A percentile compares a stretch with the other conserved stretches of the same genome.
phyloP scores from a whole-genome alignment of 2,888 invertebrate species.

The Spodoptera exigua region DNA sequence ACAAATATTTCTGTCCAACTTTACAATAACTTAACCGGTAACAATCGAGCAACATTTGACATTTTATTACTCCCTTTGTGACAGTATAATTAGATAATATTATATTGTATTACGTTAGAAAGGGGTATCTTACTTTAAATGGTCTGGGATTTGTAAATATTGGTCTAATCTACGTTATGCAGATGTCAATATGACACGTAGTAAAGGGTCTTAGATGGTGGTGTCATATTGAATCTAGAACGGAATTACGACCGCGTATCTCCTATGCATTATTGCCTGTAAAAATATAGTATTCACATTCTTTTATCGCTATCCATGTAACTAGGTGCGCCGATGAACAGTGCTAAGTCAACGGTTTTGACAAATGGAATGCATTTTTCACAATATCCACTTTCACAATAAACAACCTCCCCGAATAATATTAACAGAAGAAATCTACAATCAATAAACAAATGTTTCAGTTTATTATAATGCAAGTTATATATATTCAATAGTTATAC shows the following conservation, averaged over 20 bases:
- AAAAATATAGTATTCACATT: slow-evolving; percentile 77
- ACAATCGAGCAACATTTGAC: slow-evolving; percentile 85
- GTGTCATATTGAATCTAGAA: slow-evolving; percentile 60
- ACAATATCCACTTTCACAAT: slow-evolving; percentile 80
- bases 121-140: slow-evolving; percentile 75
- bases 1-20: slow-evolving; percentile 85
- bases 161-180: slow-evolving; percentile 61
- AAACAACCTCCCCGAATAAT: slow-evolving; percentile 77
- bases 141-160: slow-evolving; percentile 76
- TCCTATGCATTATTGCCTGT: slow-evolving; percentile 74
- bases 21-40: slow-evolving; percentile 85
- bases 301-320: slow-evolving; percentile 74
- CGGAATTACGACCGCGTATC: slow-evolving; percentile 65
- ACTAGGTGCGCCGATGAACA: slow-evolving; percentile 84
- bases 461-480: slow-evolving; percentile 68
- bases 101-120: slow-evolving; percentile 69
- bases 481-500: slow-evolving; percentile 62
- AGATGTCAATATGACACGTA: slow-evolving; percentile 49
- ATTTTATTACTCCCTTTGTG: slow-evolving; percentile 85
- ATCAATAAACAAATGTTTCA: slow-evolving; percentile 63
- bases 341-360: slow-evolving; percentile 81
- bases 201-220: slow-evolving; percentile 25
- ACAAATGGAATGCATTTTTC: slow-evolving; percentile 87
- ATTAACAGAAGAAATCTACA: slow-evolving; percentile 72
- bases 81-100: slow-evolving; percentile 76